phyloP scores from a whole-genome alignment of 2,113 vertebrate genomes.

The Jaculus jaculus region DNA sequence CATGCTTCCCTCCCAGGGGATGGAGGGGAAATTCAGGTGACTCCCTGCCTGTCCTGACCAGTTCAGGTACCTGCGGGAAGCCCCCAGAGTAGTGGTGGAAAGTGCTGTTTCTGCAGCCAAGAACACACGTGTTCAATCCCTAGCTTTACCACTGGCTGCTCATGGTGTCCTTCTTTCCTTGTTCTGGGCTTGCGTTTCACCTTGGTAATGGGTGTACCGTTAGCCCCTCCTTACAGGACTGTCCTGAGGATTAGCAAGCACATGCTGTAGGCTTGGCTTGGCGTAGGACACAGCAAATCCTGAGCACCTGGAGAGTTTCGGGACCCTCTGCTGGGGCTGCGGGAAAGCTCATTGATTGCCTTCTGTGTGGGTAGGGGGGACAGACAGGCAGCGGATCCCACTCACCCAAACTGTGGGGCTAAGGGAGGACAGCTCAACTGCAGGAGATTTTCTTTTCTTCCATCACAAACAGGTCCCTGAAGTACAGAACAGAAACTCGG shows the following conservation, averaged over 20 bases:
- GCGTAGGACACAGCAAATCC: neutral
- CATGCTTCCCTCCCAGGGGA: neutral
- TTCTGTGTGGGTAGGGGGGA: neutral
- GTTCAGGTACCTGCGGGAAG: neutral
- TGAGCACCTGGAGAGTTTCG: fast-evolving
- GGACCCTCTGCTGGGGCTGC: neutral
- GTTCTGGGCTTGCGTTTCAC: neutral
- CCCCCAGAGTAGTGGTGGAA: too few species aligned
- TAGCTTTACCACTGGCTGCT: neutral
- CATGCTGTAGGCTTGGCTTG: fast-evolving
- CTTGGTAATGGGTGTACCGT: neutral
- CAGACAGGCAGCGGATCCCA: neutral
- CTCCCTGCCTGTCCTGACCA: too few species aligned
- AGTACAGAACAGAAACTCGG: slow-evolving; percentile 70
- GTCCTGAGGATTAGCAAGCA: neutral
- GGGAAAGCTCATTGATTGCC: neutral
- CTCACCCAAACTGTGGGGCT: neutral
- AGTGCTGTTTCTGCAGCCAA: neutral
- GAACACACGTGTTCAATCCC: neutral
- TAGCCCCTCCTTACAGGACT: too few species aligned
- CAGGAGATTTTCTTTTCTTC: slow-evolving; percentile 2
- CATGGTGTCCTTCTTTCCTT: neutral
- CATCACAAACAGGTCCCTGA: slow-evolving; percentile 66
- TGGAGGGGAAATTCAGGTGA: too few species aligned
- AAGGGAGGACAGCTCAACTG: neutral